Conservation (phyloP, 2,113 vertebrate genomes). For the Syrmaticus mikado region DNA sequence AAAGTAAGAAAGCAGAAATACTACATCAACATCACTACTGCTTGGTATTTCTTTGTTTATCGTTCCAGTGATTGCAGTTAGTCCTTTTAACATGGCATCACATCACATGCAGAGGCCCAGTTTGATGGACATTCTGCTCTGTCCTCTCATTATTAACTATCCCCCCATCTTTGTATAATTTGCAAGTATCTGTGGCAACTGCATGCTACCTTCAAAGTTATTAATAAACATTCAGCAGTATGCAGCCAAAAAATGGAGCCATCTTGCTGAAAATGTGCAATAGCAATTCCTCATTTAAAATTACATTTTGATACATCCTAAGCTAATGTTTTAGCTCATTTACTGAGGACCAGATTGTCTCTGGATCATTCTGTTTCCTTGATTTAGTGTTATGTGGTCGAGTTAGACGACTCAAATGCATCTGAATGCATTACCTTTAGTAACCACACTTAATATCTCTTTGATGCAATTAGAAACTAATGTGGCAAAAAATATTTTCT, state of each 20-base stretch:
- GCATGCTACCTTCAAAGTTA: background rate
- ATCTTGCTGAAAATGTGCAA: background rate
- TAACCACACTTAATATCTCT: conserved; percentile 24
- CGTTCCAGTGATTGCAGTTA: background rate
- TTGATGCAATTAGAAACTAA: conserved; percentile 48
- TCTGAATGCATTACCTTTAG: conserved; percentile 37
- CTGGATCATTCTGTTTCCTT: background rate
- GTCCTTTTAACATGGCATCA: background rate
- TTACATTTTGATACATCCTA: background rate
- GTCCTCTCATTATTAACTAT: background rate
- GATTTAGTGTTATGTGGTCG: background rate
- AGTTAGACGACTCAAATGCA: background rate
- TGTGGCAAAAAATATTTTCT: conserved; percentile 32
- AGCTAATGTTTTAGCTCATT: background rate
- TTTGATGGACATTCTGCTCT: background rate
- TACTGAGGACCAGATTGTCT: background rate
- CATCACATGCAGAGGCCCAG: background rate
- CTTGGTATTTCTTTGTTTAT: background rate
- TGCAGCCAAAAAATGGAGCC: background rate
- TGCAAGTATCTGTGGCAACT: background rate
- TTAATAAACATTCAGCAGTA: background rate
- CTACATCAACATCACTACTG: background rate
- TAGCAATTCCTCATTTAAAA: background rate
- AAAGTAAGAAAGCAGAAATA: conserved; percentile 4
- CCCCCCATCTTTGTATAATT: background rate